Evolutionary conservation across 1,140 invertebrate species (phyloP).

Genomic region (Stegodyphus dumicola): DNA sequence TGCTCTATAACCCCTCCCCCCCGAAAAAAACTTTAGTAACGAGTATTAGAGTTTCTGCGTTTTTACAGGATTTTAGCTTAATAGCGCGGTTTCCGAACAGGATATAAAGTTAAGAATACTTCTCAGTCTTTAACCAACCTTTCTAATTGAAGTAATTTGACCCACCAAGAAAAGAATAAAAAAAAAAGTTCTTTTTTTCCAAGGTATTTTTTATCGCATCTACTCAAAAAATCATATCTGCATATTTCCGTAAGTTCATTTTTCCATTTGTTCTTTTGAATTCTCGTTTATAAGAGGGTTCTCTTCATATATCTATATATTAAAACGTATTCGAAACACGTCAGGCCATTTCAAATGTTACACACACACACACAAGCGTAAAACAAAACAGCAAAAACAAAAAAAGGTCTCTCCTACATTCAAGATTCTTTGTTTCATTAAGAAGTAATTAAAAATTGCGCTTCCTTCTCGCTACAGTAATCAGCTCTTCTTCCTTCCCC

Average conservation of each 20-base stretch:
- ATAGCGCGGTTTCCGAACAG: conserved; percentile 28
- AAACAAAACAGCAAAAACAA: not conserved
- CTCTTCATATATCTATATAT: not conserved
- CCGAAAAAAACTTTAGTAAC: too few species aligned
- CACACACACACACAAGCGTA: not conserved
- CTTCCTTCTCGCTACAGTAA: conserved; percentile 25
- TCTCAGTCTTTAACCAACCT: not conserved
- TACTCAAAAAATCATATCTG: conserved; percentile 4
- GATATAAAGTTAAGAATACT: not conserved
- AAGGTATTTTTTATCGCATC: not conserved
- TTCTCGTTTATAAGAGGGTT: conserved; percentile 52
- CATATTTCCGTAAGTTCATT: conserved; percentile 57
- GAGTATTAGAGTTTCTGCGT: too few species aligned
- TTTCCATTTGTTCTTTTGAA: conserved; percentile 36
- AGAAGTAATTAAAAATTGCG: conserved; percentile 61
- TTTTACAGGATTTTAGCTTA: too few species aligned
- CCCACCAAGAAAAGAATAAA: not conserved
- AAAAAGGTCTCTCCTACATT: conserved; percentile 24
- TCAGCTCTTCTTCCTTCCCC: conserved; percentile 17
- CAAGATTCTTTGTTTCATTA: conserved; percentile 59
- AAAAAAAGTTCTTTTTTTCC: not conserved
- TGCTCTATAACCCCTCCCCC: too few species aligned
- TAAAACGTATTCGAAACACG: conserved; percentile 11
- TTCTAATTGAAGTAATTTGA: conserved; percentile 26
- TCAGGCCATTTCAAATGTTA: conserved; percentile 6